Percentiles rank a stretch among this genome's conserved stretches.
Conservation (phyloP, 2,888 invertebrate species). For the Ophion costatus region DNA sequence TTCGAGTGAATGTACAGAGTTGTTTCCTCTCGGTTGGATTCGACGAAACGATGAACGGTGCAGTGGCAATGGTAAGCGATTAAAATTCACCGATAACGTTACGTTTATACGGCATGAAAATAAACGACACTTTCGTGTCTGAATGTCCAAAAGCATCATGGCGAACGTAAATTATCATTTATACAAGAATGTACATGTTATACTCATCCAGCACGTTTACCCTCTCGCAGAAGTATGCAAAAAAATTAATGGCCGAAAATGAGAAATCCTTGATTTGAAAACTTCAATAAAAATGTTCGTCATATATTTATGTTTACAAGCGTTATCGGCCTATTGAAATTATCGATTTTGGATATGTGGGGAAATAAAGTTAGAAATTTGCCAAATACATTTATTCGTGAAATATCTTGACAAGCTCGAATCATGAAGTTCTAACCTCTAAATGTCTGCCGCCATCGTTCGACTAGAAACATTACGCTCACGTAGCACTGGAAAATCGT, state of each 20-base stretch:
- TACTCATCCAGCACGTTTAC: background rate
- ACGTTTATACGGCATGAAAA: background rate
- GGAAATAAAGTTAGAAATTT: conserved; percentile 6
- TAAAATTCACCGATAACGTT: background rate
- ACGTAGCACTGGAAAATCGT: background rate
- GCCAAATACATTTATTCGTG: background rate
- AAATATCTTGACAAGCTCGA: background rate
- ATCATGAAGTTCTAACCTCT: conserved; percentile 7
- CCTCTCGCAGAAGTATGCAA: background rate
- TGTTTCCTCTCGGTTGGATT: conserved; percentile 59
- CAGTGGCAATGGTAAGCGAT: conserved; percentile 80
- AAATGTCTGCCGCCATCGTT: background rate
- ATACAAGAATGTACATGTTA: conserved; percentile 7
- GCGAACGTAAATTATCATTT: conserved; percentile 58
- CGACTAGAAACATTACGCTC: background rate
- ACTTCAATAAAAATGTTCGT: background rate
- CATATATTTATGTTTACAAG: background rate
- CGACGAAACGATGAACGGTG: conserved; percentile 79
- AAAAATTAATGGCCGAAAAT: no score
- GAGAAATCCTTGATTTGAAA: background rate
- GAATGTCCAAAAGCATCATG: conserved; percentile 65
- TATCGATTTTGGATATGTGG: conserved; percentile 59
- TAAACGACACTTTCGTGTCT: background rate
- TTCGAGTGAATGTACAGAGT: conserved; percentile 46
- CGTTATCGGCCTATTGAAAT: conserved; percentile 31